Percentiles rank a stretch among this genome's conserved stretches.
Evolutionary conservation across 2,888 invertebrate genomes (phyloP).

Genomic region (Xylophagus ater): DNA sequence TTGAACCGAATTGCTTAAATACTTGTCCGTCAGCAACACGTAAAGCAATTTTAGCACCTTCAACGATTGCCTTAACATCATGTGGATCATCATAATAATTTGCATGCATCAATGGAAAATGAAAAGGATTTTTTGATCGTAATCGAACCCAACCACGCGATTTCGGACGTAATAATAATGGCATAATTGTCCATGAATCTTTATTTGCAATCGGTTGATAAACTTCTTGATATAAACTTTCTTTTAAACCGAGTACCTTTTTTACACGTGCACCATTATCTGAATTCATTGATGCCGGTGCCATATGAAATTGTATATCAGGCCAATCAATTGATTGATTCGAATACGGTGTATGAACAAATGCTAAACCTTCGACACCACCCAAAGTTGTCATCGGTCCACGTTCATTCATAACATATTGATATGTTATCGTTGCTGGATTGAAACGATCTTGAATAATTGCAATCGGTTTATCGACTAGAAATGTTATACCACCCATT

Average conservation of each 20-base stretch:
- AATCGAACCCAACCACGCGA: conserved; percentile 69
- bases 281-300: conserved; percentile 75
- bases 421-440: conserved; percentile 67
- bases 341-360: conserved; percentile 74
- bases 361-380: conserved; percentile 79
- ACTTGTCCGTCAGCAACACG: conserved; percentile 61
- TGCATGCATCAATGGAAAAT: conserved; percentile 80
- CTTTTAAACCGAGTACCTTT: conserved; percentile 69
- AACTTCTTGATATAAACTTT: conserved; percentile 66
- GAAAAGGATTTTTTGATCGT: conserved; percentile 69
- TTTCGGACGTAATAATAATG: conserved; percentile 65
- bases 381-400: conserved; percentile 82
- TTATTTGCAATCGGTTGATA: conserved; percentile 69
- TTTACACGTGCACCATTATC: conserved; percentile 64
- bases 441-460: conserved; percentile 70
- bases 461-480: conserved; percentile 71
- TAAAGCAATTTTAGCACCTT: conserved; percentile 68
- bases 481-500: conserved; percentile 53
- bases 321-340: conserved; percentile 70
- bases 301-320: conserved; percentile 87
- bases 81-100: conserved; percentile 78
- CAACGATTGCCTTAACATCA: conserved; percentile 70
- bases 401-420: conserved; percentile 63
- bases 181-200: conserved; percentile 69
- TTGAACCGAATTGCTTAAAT: conserved; percentile 69